phyloP scores from a whole-genome alignment of 2,888 invertebrate species.

The Ernsta delagoae region DNA sequence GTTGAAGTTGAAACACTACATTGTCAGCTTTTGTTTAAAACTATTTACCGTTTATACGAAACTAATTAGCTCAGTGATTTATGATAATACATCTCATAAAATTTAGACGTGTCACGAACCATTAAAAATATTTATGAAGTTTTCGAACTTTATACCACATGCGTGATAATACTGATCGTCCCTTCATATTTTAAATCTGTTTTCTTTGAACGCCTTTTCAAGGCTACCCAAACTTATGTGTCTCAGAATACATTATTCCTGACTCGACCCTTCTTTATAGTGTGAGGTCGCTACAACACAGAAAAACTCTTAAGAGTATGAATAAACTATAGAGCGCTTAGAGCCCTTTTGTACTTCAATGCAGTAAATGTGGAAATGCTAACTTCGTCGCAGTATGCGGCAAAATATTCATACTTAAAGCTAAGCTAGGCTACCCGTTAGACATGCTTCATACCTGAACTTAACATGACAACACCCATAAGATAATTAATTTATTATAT shows the following conservation, averaged over 20 bases:
- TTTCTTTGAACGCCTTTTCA: conserved; percentile 9
- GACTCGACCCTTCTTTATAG: conserved; percentile 25
- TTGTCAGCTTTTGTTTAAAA: too few species aligned
- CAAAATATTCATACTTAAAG: too few species aligned
- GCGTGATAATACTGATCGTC: background rate
- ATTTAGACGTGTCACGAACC: background rate
- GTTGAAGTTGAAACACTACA: too few species aligned
- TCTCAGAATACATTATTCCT: conserved; percentile 21
- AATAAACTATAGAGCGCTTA: conserved; percentile 25
- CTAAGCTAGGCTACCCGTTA: too few species aligned
- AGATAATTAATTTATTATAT: too few species aligned
- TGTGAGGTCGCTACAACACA: conserved; percentile 21
- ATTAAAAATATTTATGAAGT: background rate
- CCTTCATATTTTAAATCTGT: background rate
- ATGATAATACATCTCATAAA: too few species aligned
- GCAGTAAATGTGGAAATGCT: conserved; percentile 1
- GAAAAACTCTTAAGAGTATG: conserved; percentile 26
- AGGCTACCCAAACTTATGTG: conserved; percentile 8
- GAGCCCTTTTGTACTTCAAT: conserved; percentile 14
- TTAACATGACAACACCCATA: too few species aligned
- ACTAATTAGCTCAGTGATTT: too few species aligned
- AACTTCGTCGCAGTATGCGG: background rate
- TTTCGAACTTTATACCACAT: background rate
- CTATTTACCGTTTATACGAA: too few species aligned
- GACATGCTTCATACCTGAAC: too few species aligned